These are phyloP conservation scores for Metopia argyrocephala DNA, from an alignment of 2,888 invertebrate genomes.

Conservation along the genomic window DNA sequence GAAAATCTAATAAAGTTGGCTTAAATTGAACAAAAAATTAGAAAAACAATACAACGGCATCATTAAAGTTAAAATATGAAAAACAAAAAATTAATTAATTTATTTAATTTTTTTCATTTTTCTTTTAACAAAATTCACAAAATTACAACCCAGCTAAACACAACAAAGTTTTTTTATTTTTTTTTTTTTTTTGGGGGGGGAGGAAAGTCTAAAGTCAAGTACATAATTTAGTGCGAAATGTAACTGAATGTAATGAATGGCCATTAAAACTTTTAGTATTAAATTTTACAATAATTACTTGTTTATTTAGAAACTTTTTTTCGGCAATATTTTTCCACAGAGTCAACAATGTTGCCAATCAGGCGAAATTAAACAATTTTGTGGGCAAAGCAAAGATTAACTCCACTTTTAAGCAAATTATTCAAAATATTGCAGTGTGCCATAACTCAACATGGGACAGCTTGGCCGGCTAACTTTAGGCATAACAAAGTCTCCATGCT, in stretches of 20 bases:
- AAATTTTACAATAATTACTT: constrained; percentile 62
- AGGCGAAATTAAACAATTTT: too few species aligned
- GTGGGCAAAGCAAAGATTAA: too few species aligned
- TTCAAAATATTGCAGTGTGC: too few species aligned
- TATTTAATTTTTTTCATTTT: constrained; percentile 63
- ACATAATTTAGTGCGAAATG: background rate
- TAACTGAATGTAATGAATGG: constrained; percentile 1
- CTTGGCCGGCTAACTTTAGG: too few species aligned
- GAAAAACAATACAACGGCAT: constrained; percentile 27
- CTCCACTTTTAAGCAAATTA: too few species aligned
- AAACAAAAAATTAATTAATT: constrained; percentile 36
- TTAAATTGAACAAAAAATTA: constrained; percentile 47
- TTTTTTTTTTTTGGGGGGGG: too few species aligned
- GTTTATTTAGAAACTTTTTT: constrained; percentile 51
- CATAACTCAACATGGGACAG: too few species aligned
- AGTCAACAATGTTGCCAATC: too few species aligned
- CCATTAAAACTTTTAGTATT: constrained; percentile 54
- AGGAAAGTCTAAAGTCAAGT: constrained; percentile 11
- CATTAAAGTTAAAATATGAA: constrained; percentile 39
- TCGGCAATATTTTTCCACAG: too few species aligned
- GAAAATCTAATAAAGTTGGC: constrained; percentile 51
- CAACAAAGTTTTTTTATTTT: constrained; percentile 31
- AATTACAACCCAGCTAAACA: too few species aligned
- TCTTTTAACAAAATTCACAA: too few species aligned
- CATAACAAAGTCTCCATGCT: too few species aligned